Evolutionary conservation across 1,140 invertebrate species (phyloP), one percentile per base, ranked within the genome.

Genomic region (Drosophila carrolli): DNA sequence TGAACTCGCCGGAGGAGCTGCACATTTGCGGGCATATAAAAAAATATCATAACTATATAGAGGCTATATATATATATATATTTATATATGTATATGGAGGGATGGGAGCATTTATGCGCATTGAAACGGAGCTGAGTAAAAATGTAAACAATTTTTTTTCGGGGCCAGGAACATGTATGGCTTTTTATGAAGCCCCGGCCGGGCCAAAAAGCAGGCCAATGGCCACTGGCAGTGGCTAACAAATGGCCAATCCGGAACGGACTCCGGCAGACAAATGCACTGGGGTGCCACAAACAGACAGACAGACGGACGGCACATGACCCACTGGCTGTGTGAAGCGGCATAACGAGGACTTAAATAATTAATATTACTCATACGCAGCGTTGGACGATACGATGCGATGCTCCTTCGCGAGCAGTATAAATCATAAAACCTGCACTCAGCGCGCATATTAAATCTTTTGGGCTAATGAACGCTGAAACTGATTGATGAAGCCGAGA

Each of bases 321-420:
- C 56, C 51, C 61, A 67, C 76, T 79, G 76, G 32, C 23, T 27
- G 16, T 14, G 23, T 29, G 67, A 8, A 57, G 37, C 65, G 46
- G 57, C 60, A 81, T 89, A 89, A 89, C 84, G 84, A 89, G 84
- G 62, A 74, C 80, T 89, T 89, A 81, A 89, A 89, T 89, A 89
- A 89, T 89, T 84, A 89, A 89, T 89, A 89, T 89, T 83, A 75
- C 84, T 89, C 77, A 78, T 74, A 78, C 77, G 77, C 75, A 78
- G 75, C 13, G 75, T 67, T 79, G 75, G 43, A 40, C 16, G 27
- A 13, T 11, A 19, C 13, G 35, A 32, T 46, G 61, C 47, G 47
- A 43, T 27, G 48, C 44, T 53, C 40, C 48, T 73, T 41, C 47
- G 40, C 40, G 51, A 11, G 16, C 43, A 35, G 60, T 76, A 80